Evolutionary conservation across 2,888 invertebrate species (phyloP).

Genomic region (Emesis furor): DNA sequence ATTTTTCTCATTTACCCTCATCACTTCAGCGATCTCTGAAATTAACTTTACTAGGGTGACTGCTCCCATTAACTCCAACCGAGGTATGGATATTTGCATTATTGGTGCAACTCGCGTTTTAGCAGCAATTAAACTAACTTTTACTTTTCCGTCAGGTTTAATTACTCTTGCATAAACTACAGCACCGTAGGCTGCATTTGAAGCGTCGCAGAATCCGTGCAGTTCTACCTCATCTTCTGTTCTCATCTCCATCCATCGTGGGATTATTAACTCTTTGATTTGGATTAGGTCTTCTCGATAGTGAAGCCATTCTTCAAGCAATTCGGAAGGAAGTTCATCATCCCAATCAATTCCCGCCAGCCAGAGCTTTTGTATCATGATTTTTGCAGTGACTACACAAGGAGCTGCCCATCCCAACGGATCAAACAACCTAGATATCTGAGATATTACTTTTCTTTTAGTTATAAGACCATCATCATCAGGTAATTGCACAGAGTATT

Average conservation of each 20-base stretch:
- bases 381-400: constrained; percentile 46
- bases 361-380: too few species aligned
- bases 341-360: too few species aligned
- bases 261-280: constrained; percentile 35
- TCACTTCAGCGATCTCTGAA: constrained; percentile 20
- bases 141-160: constrained; percentile 12
- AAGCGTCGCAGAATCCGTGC: constrained; percentile 72
- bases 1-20: too few species aligned
- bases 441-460: constrained; percentile 33
- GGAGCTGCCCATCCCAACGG: constrained; percentile 69
- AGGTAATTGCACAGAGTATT: constrained; percentile 58
- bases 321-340: constrained; percentile 21
- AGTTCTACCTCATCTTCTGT: constrained; percentile 49
- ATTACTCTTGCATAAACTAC: constrained; percentile 41
- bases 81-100: constrained; percentile 50
- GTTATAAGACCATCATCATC: constrained; percentile 16
- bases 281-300: constrained; percentile 51
- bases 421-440: constrained; percentile 39
- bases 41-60: constrained; percentile 47
- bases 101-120: constrained; percentile 56
- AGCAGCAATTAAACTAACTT: constrained; percentile 30
- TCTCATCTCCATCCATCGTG: constrained; percentile 42
- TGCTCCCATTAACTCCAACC: constrained; percentile 58
- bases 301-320: constrained; percentile 54
- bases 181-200: constrained; percentile 62